phyloP scores from a whole-genome alignment of 2,888 invertebrate species.

The Mesochorus sp. region DNA sequence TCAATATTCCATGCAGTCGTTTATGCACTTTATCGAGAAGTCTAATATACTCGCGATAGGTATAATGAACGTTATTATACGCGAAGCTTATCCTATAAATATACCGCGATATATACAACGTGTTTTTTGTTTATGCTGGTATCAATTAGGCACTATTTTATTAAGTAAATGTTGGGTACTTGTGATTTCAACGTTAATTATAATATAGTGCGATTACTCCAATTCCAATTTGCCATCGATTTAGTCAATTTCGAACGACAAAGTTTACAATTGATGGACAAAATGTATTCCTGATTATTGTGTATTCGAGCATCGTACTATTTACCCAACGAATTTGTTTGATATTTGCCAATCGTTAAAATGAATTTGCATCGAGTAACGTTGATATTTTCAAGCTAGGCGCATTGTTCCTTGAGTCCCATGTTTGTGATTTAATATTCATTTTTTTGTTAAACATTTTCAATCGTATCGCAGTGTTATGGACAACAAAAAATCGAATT shows the following conservation, averaged over 20 bases:
- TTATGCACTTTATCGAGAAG: no score
- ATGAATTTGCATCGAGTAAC: neutral
- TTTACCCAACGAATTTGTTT: neutral
- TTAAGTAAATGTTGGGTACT: neutral
- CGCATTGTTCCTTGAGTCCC: no score
- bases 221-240: neutral
- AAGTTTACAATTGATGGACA: neutral
- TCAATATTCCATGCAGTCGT: no score
- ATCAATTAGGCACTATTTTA: no score
- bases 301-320: neutral
- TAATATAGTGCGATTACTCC: neutral
- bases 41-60: no score
- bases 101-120: neutral
- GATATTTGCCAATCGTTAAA: neutral
- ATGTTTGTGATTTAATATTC: neutral
- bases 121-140: neutral
- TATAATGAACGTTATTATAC: no score
- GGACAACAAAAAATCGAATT: no score
- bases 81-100: neutral
- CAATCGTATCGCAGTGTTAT: no score
- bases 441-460: no score
- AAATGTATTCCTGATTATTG: neutral
- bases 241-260: neutral
- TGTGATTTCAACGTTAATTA: conserved; percentile 1
- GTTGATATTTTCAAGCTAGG: no score